These are phyloP conservation scores for Limnephilus auricula DNA, from an alignment of 2,888 invertebrate species.

Conservation along the genomic window DNA sequence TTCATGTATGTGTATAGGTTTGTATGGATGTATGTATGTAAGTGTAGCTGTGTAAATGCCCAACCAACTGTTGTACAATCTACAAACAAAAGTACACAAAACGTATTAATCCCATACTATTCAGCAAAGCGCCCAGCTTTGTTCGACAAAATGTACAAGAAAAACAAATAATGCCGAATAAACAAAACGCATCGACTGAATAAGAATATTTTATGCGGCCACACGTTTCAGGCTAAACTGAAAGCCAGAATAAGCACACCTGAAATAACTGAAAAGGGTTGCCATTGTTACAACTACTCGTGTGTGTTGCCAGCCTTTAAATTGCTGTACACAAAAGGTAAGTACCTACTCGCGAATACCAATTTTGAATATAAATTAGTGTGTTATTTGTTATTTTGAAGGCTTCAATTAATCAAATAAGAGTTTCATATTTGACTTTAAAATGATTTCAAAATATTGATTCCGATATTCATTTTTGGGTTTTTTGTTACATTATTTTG, in stretches of 20 bases:
- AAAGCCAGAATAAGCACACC: not conserved
- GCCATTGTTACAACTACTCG: not conserved
- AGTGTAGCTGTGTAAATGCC: too few relatives aligned
- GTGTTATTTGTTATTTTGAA: not conserved
- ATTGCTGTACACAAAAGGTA: not conserved
- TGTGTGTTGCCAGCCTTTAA: not conserved
- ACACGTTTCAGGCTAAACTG: not conserved
- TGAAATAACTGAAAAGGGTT: not conserved
- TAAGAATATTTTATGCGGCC: not conserved
- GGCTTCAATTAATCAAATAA: not conserved
- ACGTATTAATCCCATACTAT: not conserved
- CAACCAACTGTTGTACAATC: too few relatives aligned
- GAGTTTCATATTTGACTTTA: not conserved
- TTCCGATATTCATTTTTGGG: too few relatives aligned
- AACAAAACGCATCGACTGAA: not conserved
- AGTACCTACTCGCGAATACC: not conserved
- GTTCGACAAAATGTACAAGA: not conserved
- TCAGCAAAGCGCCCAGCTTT: not conserved
- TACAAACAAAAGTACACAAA: not conserved
- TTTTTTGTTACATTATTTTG: too few relatives aligned
- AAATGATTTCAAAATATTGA: not conserved
- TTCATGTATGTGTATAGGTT: too few relatives aligned
- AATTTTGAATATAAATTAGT: not conserved
- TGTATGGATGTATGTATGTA: too few relatives aligned
- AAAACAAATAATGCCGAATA: not conserved